Percentiles rank a stretch among this genome's conserved stretches.
Conservation (phyloP, 2,888 invertebrate species). For the Coleophora deauratella region DNA sequence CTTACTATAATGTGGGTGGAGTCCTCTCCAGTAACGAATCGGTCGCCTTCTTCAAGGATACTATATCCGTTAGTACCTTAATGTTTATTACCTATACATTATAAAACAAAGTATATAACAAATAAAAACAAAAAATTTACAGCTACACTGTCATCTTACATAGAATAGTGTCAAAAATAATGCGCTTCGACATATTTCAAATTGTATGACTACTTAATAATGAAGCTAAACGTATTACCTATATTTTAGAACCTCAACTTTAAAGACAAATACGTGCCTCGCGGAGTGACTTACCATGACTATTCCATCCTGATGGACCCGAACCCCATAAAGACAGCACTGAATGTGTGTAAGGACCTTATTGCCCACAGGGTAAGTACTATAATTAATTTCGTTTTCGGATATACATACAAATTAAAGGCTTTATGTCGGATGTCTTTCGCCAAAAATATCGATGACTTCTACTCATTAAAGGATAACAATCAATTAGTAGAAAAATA, state of each 20-base stretch:
- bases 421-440: too few relatives aligned
- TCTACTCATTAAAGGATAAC: too few relatives aligned
- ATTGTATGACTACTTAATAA: too few relatives aligned
- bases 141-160: too few relatives aligned
- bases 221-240: neutral
- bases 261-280: conserved; percentile 85
- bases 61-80: conserved; percentile 81
- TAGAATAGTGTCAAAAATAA: too few relatives aligned
- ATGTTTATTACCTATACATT: too few relatives aligned
- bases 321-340: conserved; percentile 95
- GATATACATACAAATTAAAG: conserved; percentile 8
- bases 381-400: neutral
- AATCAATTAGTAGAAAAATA: too few relatives aligned
- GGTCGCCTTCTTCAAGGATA: conserved; percentile 85
- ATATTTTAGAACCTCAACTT: conserved; percentile 86
- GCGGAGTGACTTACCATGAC: conserved; percentile 89
- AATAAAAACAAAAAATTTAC: too few relatives aligned
- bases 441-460: too few relatives aligned
- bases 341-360: conserved; percentile 93
- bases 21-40: conserved; percentile 90
- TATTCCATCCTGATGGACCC: conserved; percentile 94
- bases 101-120: too few relatives aligned
- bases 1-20: conserved; percentile 92
- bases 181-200: too few relatives aligned
- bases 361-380: conserved; percentile 85